phyloP scores from a whole-genome alignment of 2,888 invertebrate species.

The Ophion costatus region DNA sequence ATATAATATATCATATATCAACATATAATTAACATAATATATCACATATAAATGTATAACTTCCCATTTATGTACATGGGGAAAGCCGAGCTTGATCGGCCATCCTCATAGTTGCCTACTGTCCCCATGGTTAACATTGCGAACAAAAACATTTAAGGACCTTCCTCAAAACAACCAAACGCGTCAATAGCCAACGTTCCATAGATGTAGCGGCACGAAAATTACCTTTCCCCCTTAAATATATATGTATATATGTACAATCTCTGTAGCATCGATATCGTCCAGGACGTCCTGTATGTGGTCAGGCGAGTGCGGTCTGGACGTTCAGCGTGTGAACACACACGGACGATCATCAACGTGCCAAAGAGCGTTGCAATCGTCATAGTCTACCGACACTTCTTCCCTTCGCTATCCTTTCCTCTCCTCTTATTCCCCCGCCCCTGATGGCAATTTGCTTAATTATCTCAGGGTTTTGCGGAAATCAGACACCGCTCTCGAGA shows the following conservation, averaged over 20 bases:
- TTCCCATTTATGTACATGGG: too few species aligned
- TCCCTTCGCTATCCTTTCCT: constrained; percentile 25
- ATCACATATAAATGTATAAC: too few species aligned
- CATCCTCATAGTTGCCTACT: not conserved
- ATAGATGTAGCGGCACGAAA: not conserved
- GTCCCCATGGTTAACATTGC: not conserved
- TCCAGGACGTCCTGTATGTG: constrained; percentile 81
- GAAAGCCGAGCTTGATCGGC: not conserved
- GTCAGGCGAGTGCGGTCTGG: constrained; percentile 74
- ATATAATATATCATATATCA: too few species aligned
- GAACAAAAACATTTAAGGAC: not conserved
- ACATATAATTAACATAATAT: too few species aligned
- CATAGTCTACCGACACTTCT: constrained; percentile 70
- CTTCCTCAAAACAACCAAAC: not conserved
- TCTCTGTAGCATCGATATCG: constrained; percentile 75
- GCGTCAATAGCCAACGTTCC: not conserved
- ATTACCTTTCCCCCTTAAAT: not conserved
- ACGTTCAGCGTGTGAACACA: constrained; percentile 67
- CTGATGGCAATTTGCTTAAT: constrained; percentile 75
- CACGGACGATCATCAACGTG: constrained; percentile 29
- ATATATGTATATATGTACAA: constrained; percentile 35
- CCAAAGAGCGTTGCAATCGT: constrained; percentile 69
- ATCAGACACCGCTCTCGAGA: constrained; percentile 53
- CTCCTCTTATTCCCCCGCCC: constrained; percentile 4
- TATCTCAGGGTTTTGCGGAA: constrained; percentile 74